Base-by-base conservation (phyloP, 1,140 invertebrate genomes). In the Ooceraea biroi region DNA sequence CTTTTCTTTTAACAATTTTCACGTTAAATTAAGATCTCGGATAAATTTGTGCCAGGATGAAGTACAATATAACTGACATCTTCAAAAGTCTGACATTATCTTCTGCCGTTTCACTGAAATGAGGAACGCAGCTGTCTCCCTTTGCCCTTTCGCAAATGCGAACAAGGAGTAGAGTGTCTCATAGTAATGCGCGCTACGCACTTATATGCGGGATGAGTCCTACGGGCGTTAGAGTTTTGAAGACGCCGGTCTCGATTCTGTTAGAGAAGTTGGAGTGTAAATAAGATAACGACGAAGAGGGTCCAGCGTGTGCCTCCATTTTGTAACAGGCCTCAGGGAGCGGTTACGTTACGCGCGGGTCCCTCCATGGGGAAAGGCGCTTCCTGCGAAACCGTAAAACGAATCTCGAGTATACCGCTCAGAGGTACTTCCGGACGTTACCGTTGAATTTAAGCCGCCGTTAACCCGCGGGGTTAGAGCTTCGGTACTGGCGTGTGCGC, bases 371-470 rank as follows among this genome's bases (percentile, higher is more conserved):
- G 76, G 74, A 66, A 87, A 85, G 74, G 74, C 78, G 72, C 73
- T 88, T 84, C 76, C 63, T 44, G 76, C 71, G 71, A 61, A 85
- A 87, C 74, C 71, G 85, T 88, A 88, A 88, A 88, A 50, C 83
- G 86, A 88, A 85, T 88, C 87, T 76, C 63, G 50, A 82, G 57
- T 72, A 87, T 88, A 63, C 65, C 52, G 65, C 76, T 82, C 44
- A 48, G 60, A 88, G 86, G 71, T 85, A 68, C 86, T 88, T 88
- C 85, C 58, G 80, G 87, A 22, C 76, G 72, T 72, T 72, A 82
- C 58, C 74, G 65, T 60, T 30, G 72, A 88, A 88, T 88, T 88
- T 88, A 88, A 88, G 77, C 83, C 61, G 71, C 83, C 63, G 78
- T 55, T 88, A 88, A 88, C 86, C 86, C 71, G 66, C 48, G 71